Base-by-base conservation (phyloP, 2,797 vertebrate genomes). In the Lemur catta region DNA sequence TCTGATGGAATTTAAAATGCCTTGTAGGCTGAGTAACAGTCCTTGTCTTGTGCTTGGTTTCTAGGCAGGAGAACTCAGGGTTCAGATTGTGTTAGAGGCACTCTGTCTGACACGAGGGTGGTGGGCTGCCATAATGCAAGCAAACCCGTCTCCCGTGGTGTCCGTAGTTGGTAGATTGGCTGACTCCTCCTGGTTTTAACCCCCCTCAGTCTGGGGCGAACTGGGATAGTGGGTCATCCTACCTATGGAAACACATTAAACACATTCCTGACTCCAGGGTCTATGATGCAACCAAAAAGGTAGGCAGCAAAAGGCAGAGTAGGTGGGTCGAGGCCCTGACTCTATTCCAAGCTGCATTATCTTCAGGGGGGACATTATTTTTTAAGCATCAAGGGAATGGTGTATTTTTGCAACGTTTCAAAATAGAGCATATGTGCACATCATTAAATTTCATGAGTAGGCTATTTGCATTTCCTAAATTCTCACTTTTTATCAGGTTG, bases 371-470 rank as follows among this genome's bases (percentile, higher is more conserved):
- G 30, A 41, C 24, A 13, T 41, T 81, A 30, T 89, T 80, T 82
- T 59, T 75, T 15, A 84, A 82, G 43, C 86, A 63, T 82, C 78
- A n/a, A 84, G 67, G 57, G 13, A 81, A 89, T 30, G n/a, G 72
- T 8, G 7, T 94, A 71, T 74, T 94, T 93, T 96, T 93, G 38
- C 84, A 91, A 30, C 1, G 7, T 69, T 96, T 94, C 78, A 84
- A 69, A 96, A 97, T 87, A 90, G 57, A 96, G 84, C 59, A 13
- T 89, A 41, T 80, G 35, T 71, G 26, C 30, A 65, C 84, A 80
- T 85, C 95, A 97, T 96, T 95, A 92, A 92, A 78, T 97, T 98
- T 98, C 96, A 84, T 95, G 71, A 93, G 81, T 2, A 90, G 95
- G 96, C 94, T 80, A 96, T 85, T 79, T 98, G 87, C 82, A 95